phyloP scores from a whole-genome alignment of 2,113 vertebrate genomes.

The Xenopus borealis region DNA sequence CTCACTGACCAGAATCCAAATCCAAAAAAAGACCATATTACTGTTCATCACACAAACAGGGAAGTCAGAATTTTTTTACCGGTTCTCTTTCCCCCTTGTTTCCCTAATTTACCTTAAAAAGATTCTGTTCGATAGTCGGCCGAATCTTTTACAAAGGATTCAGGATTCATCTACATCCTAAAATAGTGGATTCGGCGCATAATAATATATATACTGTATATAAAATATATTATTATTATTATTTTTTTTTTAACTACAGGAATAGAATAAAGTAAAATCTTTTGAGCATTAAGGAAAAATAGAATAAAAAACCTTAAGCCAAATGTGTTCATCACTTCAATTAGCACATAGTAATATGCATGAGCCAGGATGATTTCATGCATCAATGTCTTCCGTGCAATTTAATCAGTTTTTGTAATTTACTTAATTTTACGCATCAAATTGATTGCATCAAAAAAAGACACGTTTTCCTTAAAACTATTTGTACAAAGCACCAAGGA shows the following conservation, averaged over 20 bases:
- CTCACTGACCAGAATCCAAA: too few relatives aligned
- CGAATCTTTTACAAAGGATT: too few relatives aligned
- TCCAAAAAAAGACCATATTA: too few relatives aligned
- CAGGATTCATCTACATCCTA: too few relatives aligned
- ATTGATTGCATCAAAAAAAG: slow-evolving; percentile 44
- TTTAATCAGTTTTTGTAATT: slow-evolving; percentile 47
- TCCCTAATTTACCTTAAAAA: too few relatives aligned
- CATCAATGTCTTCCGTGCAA: slow-evolving; percentile 44
- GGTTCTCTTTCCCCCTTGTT: too few relatives aligned
- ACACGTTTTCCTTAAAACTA: slow-evolving; percentile 25
- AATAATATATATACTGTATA: too few relatives aligned
- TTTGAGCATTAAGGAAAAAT: slow-evolving; percentile 6
- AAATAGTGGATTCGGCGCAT: too few relatives aligned
- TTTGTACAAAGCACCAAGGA: neutral
- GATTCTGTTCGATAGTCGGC: too few relatives aligned
- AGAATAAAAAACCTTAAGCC: slow-evolving; percentile 21
- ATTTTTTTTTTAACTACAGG: neutral
- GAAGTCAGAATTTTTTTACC: too few relatives aligned
- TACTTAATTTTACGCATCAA: slow-evolving; percentile 46
- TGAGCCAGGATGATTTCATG: slow-evolving; percentile 46
- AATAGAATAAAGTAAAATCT: slow-evolving; percentile 25
- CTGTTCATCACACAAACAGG: too few relatives aligned
- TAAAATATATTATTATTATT: too few relatives aligned
- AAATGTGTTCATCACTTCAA: slow-evolving; percentile 44
- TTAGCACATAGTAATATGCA: slow-evolving; percentile 43